phyloP scores from a whole-genome alignment of 2,888 invertebrate genomes.

The Scaptomyza flava region DNA sequence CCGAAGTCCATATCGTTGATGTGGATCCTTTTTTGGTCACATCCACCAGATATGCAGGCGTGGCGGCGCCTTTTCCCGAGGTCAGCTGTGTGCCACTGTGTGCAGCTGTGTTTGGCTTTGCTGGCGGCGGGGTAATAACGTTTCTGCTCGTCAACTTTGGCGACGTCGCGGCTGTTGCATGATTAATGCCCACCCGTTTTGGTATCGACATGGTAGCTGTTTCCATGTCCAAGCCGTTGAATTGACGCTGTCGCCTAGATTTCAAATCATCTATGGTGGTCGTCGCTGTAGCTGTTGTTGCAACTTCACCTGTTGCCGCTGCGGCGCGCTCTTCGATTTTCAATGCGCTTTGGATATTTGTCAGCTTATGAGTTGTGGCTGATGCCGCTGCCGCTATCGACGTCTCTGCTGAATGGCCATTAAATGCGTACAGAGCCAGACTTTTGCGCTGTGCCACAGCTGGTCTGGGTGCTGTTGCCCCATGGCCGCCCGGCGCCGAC shows the following conservation, averaged over 20 bases:
- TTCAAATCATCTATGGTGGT: slow-evolving; percentile 75
- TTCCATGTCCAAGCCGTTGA: slow-evolving; percentile 80
- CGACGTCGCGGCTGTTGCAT: slow-evolving; percentile 71
- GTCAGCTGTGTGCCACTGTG: slow-evolving; percentile 52
- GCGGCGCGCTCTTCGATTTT: slow-evolving; percentile 81
- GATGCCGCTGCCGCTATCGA: slow-evolving; percentile 28
- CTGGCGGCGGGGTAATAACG: slow-evolving; percentile 67
- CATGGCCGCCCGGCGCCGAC: slow-evolving; percentile 79
- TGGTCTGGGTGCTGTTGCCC: slow-evolving; percentile 30
- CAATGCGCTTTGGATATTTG: slow-evolving; percentile 81
- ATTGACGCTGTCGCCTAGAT: slow-evolving; percentile 81
- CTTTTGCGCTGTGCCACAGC: slow-evolving; percentile 60
- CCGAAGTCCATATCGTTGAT: slow-evolving; percentile 84
- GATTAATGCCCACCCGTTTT: slow-evolving; percentile 83
- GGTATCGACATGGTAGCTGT: slow-evolving; percentile 75
- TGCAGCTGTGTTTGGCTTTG: slow-evolving; percentile 34
- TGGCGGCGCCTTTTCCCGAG: slow-evolving; percentile 57
- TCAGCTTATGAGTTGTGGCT: slow-evolving; percentile 73
- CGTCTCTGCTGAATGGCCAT: slow-evolving; percentile 58
- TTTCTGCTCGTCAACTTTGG: slow-evolving; percentile 64
- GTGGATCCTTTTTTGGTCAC: slow-evolving; percentile 84
- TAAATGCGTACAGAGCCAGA: slow-evolving; percentile 55
- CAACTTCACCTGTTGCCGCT: slow-evolving; percentile 37
- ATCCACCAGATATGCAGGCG: slow-evolving; percentile 80
- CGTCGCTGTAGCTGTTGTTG: slow-evolving; percentile 25